Evolutionary conservation across 2,888 invertebrate species (phyloP), one percentile per base, ranked within the genome.

Genomic region (Protodeltote pygarga): DNA sequence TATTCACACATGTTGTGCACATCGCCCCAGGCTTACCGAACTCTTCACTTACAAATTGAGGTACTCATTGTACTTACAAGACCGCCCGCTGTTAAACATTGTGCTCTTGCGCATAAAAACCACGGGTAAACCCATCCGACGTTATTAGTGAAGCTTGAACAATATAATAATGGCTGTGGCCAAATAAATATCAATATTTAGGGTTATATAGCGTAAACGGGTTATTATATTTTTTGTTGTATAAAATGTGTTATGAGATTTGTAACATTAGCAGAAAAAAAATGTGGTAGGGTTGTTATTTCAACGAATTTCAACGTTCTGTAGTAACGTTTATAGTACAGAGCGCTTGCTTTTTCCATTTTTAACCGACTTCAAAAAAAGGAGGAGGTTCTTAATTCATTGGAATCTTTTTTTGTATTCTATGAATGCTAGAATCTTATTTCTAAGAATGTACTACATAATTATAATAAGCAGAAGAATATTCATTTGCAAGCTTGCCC

Each of bases 171-270:
- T 67, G 45, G 35, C 53, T 55, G 70, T 63, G 62, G 65, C 52
- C 64, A 75, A 66, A 69, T 72, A 77, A 72, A 72, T 74, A 77
- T 68, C 62, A 74, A 75, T 73, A 71, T 71, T 51, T 24, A 39
- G 34, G 62, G 62, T 57, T 58, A 57, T 63, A 5, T 62, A 45
- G 41, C 62, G 51, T 52, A 62, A 68, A 67, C 46, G 63, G 64
- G 64, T 70, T 58, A 42, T 47, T 59, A 52, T 54, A 48, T 63
- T 66, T 62, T 66, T 53, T 65, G 14, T 14, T 9, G 31, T 23
- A n/a, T 20, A 28, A 24, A 19, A 28, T 38, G 42, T 40, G 13
- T 54, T 58, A 38, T 33, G 19, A 51, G 29, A 33, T 50, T 52
- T 49, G n/a, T n/a, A n/a, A n/a, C n/a, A n/a, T n/a, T n/a, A n/a